phyloP scores from a whole-genome alignment of 1,140 invertebrate species.

The Goniozus legneri region DNA sequence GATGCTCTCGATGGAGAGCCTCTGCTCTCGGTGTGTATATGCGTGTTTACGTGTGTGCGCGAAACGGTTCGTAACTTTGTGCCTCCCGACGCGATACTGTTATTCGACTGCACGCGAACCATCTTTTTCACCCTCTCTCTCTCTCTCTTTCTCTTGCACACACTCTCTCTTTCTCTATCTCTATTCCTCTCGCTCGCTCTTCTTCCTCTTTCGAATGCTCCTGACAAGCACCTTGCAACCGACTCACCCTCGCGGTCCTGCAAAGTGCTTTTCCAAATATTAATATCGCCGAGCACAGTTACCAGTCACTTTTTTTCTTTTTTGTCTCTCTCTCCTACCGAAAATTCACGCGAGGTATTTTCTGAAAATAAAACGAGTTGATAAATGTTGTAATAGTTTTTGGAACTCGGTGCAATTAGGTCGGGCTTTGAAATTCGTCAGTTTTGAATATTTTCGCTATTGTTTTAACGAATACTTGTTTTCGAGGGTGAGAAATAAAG shows the following conservation, averaged over 20 bases:
- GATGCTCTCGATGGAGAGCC: neutral
- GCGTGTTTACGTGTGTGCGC: neutral
- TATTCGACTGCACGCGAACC: constrained; percentile 1
- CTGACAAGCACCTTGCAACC: constrained; percentile 8
- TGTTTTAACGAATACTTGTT: too few relatives aligned
- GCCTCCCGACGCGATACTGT: constrained; percentile 4
- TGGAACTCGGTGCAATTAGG: too few relatives aligned
- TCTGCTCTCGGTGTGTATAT: neutral
- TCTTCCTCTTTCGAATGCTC: neutral
- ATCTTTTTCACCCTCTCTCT: neutral
- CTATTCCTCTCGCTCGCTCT: neutral
- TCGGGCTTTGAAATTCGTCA: too few relatives aligned
- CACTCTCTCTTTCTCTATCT: neutral
- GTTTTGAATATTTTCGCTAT: too few relatives aligned
- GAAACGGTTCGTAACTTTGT: constrained; percentile 6
- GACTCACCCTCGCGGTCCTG: constrained; percentile 16
- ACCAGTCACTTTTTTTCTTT: too few relatives aligned
- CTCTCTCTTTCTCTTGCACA: neutral
- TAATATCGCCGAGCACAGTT: too few relatives aligned
- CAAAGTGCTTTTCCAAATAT: too few relatives aligned
- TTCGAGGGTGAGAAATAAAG: too few relatives aligned
- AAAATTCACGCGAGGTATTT: too few relatives aligned
- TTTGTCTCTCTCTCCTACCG: too few relatives aligned
- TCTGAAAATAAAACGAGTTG: too few relatives aligned
- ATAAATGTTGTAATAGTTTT: too few relatives aligned